Percentiles rank a stretch among this genome's conserved stretches.
Evolutionary conservation across 2,113 vertebrate genomes (phyloP).

Genomic region (Carlito syrichta): DNA sequence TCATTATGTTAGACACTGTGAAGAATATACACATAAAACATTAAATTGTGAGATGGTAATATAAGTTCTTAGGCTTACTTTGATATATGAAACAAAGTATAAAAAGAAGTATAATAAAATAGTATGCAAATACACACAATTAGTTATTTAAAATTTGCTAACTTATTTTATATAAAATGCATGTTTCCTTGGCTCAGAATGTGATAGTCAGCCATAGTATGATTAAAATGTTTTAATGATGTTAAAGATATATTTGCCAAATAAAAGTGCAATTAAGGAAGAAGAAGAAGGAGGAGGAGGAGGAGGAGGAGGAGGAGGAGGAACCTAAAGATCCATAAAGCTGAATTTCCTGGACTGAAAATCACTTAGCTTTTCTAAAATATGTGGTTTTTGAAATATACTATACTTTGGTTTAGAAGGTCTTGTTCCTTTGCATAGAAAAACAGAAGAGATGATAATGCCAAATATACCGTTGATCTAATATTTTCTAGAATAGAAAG

Average conservation of each 20-base stretch:
- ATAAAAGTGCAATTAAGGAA: no score
- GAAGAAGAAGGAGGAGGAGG: no score
- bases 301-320: no score
- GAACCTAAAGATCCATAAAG: background rate
- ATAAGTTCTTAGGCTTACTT: background rate
- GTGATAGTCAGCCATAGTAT: no score
- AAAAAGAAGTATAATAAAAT: no score
- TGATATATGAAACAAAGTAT: no score
- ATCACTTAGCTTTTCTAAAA: background rate
- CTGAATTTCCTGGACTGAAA: background rate
- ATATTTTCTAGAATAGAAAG: conserved; percentile 1
- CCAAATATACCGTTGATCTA: background rate
- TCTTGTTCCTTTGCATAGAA: background rate
- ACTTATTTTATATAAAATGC: no score
- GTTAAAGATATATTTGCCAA: no score
- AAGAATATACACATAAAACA: background rate
- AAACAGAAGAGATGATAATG: background rate
- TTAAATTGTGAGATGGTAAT: background rate
- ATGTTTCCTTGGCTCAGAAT: no score
- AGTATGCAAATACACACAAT: no score
- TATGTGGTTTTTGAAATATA: background rate
- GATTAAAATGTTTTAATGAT: no score
- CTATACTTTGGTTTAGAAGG: background rate
- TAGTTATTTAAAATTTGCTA: no score
- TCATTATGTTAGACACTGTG: background rate